These are phyloP conservation scores for Rynchops niger DNA, from an alignment of 2,113 vertebrate genomes.

Conservation along the genomic window DNA sequence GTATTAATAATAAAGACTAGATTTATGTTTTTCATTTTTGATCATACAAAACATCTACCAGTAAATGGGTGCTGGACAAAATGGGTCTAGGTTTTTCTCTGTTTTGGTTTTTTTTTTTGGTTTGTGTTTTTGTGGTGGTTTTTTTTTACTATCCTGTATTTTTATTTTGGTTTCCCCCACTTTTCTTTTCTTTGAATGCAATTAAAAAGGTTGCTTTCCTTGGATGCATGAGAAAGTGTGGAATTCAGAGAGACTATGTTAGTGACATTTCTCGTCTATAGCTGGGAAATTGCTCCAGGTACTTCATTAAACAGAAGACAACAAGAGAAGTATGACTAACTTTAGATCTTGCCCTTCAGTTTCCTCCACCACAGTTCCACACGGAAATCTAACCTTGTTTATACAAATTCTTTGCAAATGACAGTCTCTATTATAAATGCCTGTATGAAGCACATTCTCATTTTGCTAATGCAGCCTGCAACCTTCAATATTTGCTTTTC, in stretches of 20 bases:
- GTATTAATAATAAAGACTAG: not conserved
- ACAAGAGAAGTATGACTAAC: not conserved
- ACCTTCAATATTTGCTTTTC: constrained; percentile 32
- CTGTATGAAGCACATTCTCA: not conserved
- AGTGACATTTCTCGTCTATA: not conserved
- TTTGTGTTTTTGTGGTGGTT: not conserved
- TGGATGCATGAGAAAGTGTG: not conserved
- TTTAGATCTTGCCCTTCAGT: constrained; percentile 9
- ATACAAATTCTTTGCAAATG: constrained; percentile 35
- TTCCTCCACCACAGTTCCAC: not conserved
- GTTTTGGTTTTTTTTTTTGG: not conserved
- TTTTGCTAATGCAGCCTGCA: constrained; percentile 5
- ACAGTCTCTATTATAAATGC: not conserved
- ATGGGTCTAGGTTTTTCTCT: not conserved
- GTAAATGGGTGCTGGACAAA: not conserved
- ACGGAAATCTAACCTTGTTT: constrained; percentile 10
- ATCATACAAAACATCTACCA: not conserved
- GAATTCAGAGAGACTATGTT: not conserved
- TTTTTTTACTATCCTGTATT: not conserved
- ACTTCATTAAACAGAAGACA: constrained; percentile 15
- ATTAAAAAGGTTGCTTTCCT: not conserved
- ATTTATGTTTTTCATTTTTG: not conserved
- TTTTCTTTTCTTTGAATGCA: not conserved
- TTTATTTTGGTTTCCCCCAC: not conserved
- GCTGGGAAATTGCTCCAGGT: constrained; percentile 3